phyloP scores from a whole-genome alignment of 30 jellyfish, hydroid and myxozoan genomes.

The Chrysaora quinquecirrha region DNA sequence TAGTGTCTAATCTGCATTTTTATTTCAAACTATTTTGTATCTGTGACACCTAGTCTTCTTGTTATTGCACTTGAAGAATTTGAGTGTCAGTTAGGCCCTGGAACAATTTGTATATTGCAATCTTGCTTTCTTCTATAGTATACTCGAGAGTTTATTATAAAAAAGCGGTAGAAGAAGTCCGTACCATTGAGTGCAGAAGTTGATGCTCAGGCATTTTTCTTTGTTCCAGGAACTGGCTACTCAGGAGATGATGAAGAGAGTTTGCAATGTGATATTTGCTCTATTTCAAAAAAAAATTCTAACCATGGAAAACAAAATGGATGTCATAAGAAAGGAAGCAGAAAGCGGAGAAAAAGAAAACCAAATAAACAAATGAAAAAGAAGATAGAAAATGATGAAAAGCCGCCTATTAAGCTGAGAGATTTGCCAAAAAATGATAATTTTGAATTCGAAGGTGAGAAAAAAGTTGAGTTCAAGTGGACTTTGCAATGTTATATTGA shows the following conservation, averaged over 20 bases:
- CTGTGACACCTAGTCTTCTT: too few species aligned
- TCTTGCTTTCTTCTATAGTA: too few species aligned
- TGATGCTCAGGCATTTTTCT: not conserved
- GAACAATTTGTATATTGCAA: too few species aligned
- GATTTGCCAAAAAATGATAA: conserved; percentile 57
- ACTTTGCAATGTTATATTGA: conserved; percentile 64
- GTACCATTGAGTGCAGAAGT: not conserved
- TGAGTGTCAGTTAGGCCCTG: too few species aligned
- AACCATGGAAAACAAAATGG: not conserved
- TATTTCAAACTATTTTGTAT: too few species aligned
- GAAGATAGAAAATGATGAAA: conserved; percentile 17
- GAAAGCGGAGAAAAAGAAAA: conserved; percentile 9
- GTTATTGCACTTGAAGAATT: too few species aligned
- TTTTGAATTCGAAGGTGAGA: conserved; percentile 74
- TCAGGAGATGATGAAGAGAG: conserved; percentile 77
- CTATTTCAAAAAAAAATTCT: not conserved
- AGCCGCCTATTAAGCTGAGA: conserved; percentile 17
- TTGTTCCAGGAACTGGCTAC: conserved; percentile 61
- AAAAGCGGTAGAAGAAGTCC: not conserved
- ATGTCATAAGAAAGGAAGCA: conserved; percentile 14
- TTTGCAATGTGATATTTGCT: conserved; percentile 61
- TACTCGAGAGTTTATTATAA: too few species aligned
- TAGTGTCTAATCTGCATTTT: too few species aligned
- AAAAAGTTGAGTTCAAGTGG: conserved; percentile 66
- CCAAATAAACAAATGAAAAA: not conserved